Evolutionary conservation across 2,797 vertebrate genomes (phyloP).

Genomic region (Coregonus sp.): DNA sequence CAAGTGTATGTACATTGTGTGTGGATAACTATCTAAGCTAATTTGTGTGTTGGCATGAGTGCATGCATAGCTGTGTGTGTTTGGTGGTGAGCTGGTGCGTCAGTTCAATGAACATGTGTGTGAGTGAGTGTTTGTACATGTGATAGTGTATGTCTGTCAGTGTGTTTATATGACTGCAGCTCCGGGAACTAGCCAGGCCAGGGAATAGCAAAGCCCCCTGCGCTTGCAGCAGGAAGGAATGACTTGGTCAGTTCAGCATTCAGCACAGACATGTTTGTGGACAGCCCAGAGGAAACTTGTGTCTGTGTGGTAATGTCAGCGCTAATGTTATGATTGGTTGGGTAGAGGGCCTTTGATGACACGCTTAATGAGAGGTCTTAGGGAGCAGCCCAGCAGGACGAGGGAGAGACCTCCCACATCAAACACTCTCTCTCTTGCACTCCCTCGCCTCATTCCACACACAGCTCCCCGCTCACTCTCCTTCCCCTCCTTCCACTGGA

Average conservation of each 20-base stretch:
- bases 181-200: constrained; percentile 17
- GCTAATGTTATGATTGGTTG: constrained; percentile 94
- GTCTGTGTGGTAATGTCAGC: constrained; percentile 93
- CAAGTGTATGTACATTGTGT: not conserved
- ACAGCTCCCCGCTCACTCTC: not conserved
- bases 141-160: constrained; percentile 22
- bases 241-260: constrained; percentile 85
- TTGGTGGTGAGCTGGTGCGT: not conserved
- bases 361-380: constrained; percentile 93
- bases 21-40: not conserved
- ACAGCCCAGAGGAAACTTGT: constrained; percentile 84
- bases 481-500: constrained; percentile 15
- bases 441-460: not conserved
- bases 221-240: constrained; percentile 81
- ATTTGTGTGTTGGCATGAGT: not conserved
- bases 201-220: constrained; percentile 64
- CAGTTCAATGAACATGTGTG: constrained; percentile 5
- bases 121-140: constrained; percentile 11
- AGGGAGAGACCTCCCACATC: constrained; percentile 96
- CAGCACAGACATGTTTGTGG: constrained; percentile 89
- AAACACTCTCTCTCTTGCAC: constrained; percentile 73
- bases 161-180: constrained; percentile 69
- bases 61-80: not conserved
- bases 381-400: constrained; percentile 85
- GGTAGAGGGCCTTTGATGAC: constrained; percentile 90